Conservation (phyloP, 1,140 invertebrate genomes). For the Vanessa atalanta region DNA sequence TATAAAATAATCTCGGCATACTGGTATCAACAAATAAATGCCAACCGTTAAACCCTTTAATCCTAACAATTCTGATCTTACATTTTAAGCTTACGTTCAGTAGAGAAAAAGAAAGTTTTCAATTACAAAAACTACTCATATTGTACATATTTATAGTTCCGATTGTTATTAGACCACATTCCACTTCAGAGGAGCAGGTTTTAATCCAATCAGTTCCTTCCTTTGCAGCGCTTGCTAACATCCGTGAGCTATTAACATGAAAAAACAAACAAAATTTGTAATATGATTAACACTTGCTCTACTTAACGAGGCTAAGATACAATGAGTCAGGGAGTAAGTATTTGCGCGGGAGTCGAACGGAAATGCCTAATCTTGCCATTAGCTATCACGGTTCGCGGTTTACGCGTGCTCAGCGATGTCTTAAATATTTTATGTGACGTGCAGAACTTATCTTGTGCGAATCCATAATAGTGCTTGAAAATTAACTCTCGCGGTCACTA, state of each 20-base stretch:
- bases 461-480: too few species aligned
- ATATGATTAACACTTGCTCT: conserved; percentile 42
- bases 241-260: conserved; percentile 11
- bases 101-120: too few species aligned
- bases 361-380: conserved; percentile 71
- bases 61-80: too few species aligned
- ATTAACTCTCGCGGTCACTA: too few species aligned
- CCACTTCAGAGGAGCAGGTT: neutral
- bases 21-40: too few species aligned
- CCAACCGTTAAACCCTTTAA: too few species aligned
- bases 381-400: conserved; percentile 50
- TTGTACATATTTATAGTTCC: neutral
- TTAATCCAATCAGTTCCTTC: conserved; percentile 12
- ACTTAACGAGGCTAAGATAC: conserved; percentile 40
- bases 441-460: neutral
- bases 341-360: conserved; percentile 59
- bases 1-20: too few species aligned
- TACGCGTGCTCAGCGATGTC: conserved; percentile 37
- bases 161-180: conserved; percentile 8
- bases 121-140: neutral
- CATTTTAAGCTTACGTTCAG: too few species aligned
- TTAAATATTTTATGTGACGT: conserved; percentile 8
- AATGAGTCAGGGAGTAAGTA: conserved; percentile 54
- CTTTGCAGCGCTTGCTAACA: conserved; percentile 8
- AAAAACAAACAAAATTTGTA: conserved; percentile 38